Base-by-base conservation (phyloP, 2,888 invertebrate genomes). In the Seira sanloemensis region DNA sequence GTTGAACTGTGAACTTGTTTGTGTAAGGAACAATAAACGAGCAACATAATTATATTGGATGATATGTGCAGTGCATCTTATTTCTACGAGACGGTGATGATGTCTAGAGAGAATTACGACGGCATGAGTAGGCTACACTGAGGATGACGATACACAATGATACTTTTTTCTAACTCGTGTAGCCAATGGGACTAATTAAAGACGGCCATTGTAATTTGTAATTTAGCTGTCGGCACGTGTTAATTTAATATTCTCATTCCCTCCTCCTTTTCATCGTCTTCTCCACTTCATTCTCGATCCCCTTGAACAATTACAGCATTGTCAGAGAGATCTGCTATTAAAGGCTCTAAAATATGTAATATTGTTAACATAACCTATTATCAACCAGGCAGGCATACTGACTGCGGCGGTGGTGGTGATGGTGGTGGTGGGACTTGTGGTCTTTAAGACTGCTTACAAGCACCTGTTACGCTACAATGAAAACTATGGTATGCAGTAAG, bases 201-300 rank as follows among this genome's bases (percentile, higher is more conserved):
- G 87, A 77, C 83, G 79, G 79, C 86, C 86, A 87, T 88, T 88
- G 85, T 87, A 86, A 81, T 78, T 76, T 82, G 78, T 75, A 78
- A 84, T 87, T 80, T 82, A 87, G 81, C 87, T 89, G 88, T 88
- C 89, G 84, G 89, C 89, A 89, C 89, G 89, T 89, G 89, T 88
- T 89, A 89, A 88, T 89, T 89, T 89, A 88, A 88, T 89, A 78
- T 87, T 84, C 86, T 79, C 62, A 78, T 18, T 65, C 75, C 75
- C 81, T 72, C 76, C 76, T 80, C n/a, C 24, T 67, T 62, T 23
- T 21, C 68, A 27, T 73, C 74, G 50, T 66, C n/a, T n/a, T n/a
- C n/a, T n/a, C n/a, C n/a, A n/a, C n/a, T n/a, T n/a, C n/a, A n/a
- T n/a, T n/a, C n/a, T n/a, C n/a, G n/a, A n/a, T n/a, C n/a, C 74